Evolutionary conservation across 2,888 invertebrate genomes (phyloP).

Genomic region (Heteromyza rotundicornis): DNA sequence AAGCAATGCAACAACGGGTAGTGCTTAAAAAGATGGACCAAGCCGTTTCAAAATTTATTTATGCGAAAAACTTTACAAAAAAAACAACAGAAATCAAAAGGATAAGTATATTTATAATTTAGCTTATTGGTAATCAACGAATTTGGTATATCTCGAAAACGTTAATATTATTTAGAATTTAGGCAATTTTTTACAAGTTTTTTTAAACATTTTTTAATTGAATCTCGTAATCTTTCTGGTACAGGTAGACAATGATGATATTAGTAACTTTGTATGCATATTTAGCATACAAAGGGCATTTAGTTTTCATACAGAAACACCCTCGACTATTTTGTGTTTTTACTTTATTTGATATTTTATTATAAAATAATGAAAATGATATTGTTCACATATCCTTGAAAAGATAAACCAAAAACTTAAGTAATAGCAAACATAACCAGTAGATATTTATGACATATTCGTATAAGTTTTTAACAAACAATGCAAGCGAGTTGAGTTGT

Average conservation of each 20-base stretch:
- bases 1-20: neutral
- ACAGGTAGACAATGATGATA: neutral
- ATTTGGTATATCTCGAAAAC: no score
- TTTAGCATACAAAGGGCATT: no score
- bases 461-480: neutral
- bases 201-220: neutral
- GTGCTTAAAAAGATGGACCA: neutral
- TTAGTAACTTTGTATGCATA: neutral
- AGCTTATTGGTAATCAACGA: no score
- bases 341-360: conserved; percentile 1
- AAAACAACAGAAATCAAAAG: neutral
- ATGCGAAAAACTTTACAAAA: no score
- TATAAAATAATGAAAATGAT: neutral
- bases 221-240: neutral
- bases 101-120: conserved; percentile 4
- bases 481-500: neutral
- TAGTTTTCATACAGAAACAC: no score
- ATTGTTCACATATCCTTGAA: neutral
- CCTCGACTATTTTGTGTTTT: neutral
- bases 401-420: neutral
- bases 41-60: no score
- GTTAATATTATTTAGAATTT: neutral
- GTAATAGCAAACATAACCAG: neutral
- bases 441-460: neutral
- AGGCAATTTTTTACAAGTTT: neutral